A percentile compares a stretch with the other conserved stretches of the same genome.
Conservation (phyloP, 2,113 vertebrate genomes). For the Nannospalax galili region DNA sequence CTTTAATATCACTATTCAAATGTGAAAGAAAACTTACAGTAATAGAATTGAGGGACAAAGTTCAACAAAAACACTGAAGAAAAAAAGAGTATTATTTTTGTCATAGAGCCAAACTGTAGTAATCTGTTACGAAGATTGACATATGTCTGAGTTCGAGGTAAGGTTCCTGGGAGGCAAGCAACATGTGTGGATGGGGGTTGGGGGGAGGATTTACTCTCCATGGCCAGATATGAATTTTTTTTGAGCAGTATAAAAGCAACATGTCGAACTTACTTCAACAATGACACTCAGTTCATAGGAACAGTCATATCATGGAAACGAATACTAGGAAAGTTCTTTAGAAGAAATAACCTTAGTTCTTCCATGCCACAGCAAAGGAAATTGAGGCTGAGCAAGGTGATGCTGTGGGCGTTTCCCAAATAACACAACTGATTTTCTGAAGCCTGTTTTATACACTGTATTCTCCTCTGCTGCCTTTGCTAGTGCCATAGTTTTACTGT, state of each 20-base stretch:
- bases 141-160: neutral
- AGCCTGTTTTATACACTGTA: rapidly evolving
- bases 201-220: neutral
- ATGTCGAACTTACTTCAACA: neutral
- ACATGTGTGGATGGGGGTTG: rapidly evolving
- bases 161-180: neutral
- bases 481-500: neutral
- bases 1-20: neutral
- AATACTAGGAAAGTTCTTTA: neutral
- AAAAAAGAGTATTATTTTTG: neutral
- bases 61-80: neutral
- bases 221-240: neutral
- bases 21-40: neutral
- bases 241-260: neutral
- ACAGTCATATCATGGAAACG: too few species aligned
- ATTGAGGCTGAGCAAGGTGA: neutral
- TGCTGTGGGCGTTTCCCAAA: neutral
- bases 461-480: neutral
- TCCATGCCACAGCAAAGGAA: neutral
- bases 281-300: neutral
- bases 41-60: neutral
- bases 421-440: neutral
- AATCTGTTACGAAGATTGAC: neutral
- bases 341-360: neutral
- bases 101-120: neutral